A percentile compares a stretch with the other conserved stretches of the same genome.
phyloP scores from a whole-genome alignment of 2,797 vertebrate genomes.

The Cossypha heuglini region DNA sequence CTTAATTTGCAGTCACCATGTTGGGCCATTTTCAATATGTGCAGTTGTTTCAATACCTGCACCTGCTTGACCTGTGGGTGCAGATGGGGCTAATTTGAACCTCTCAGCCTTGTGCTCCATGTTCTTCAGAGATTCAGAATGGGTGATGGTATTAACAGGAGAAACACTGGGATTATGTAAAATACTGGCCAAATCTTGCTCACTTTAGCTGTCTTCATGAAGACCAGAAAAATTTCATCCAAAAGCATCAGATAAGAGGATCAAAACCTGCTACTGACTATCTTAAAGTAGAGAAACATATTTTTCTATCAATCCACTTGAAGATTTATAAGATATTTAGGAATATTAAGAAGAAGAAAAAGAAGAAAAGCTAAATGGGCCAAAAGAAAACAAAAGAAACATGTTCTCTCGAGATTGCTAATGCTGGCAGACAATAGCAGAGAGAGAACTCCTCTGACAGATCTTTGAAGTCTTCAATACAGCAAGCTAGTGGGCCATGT shows the following conservation, averaged over 20 bases:
- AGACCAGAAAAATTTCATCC: constrained; percentile 22
- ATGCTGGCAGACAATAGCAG: constrained; percentile 65
- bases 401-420: constrained; percentile 56
- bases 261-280: constrained; percentile 25
- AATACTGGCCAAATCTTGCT: background rate
- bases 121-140: background rate
- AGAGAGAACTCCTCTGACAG: constrained; percentile 60
- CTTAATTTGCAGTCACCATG: background rate
- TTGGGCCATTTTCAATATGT: background rate
- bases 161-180: background rate
- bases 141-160: background rate
- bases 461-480: constrained; percentile 62
- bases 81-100: constrained; percentile 21
- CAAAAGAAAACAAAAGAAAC: constrained; percentile 68
- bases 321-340: constrained; percentile 37
- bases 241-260: constrained; percentile 10
- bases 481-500: constrained; percentile 45
- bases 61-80: background rate
- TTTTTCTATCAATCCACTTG: constrained; percentile 20
- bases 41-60: background rate
- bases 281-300: background rate
- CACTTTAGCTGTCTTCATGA: background rate
- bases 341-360: constrained; percentile 19
- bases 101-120: background rate
- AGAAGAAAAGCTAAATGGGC: constrained; percentile 54